Evolutionary conservation across 2,113 vertebrate species (phyloP), one percentile per base, ranked within the genome.

Genomic region (Lampris incognitus): DNA sequence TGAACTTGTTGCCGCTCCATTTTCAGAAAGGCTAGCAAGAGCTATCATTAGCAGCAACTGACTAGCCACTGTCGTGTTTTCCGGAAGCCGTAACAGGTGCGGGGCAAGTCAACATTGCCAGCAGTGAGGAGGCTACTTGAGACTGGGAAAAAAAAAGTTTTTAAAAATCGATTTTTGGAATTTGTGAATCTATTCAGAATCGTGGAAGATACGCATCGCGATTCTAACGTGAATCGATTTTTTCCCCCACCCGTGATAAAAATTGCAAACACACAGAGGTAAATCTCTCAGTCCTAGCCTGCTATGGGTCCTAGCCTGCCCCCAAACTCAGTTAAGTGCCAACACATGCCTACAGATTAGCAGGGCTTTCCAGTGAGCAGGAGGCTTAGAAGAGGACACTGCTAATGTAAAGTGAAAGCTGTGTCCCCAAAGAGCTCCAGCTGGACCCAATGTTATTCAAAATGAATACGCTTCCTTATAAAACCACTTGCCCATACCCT

Each of bases 341-440:
- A 38, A n/a, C 83, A 82, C 72, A 74, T 56, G 65, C 51, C 11
- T 49, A 61, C 39, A 3, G 81, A 81, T 81, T 4, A 89, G 46
- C 40, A 38, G 36, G 46, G 10, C 38, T 46, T 69, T 61, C 59
- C 52, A 67, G 36, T 54, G 62, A 72, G 68, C 38, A 49, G 69
- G 66, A 82, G 69, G 82, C 76, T 61, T 85, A 81, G 49, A 62
- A 49, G 73, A 42, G 48, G 65, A 1, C 60, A 62, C 66, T 72
- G 69, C 39, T 72, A n/a, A 85, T 77, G 48, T 54, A 51, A 72
- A 80, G 67, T 76, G 68, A 83, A 81, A 80, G 77, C 74, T 37
- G 24, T 60, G 52, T 4, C 10, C 24, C 63, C 46, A 51, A 57
- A 13, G 3, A 42, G 10, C 39, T n/a, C 40, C 24, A 13, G 13